Percentiles rank a stretch among this genome's conserved stretches.
Evolutionary conservation across 2,888 invertebrate genomes (phyloP).

Genomic region (Acrobasis suavella): DNA sequence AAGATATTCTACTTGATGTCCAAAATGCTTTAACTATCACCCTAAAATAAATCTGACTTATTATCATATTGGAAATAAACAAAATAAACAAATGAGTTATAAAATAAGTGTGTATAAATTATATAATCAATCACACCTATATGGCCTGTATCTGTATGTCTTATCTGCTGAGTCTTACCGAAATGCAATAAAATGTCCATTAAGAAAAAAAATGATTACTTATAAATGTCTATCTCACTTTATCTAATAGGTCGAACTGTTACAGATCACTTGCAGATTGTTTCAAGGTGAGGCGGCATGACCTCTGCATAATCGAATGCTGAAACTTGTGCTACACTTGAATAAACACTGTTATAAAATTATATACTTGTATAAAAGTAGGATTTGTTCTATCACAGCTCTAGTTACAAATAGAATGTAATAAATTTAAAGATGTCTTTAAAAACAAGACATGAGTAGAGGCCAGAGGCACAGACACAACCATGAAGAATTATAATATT

Average conservation of each 20-base stretch:
- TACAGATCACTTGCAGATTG: slow-evolving; percentile 31
- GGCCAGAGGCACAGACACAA: slow-evolving; percentile 43
- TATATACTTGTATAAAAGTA: slow-evolving; percentile 8
- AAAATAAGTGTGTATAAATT: background rate
- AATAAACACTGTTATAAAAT: slow-evolving; percentile 18
- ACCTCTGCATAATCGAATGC: slow-evolving; percentile 50
- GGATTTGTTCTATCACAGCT: slow-evolving; percentile 38
- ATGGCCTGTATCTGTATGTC: too few relatives aligned
- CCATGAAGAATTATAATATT: slow-evolving; percentile 26
- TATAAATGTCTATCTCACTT: slow-evolving; percentile 21
- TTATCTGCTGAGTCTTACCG: background rate
- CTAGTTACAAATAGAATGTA: slow-evolving; percentile 1
- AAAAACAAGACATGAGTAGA: background rate
- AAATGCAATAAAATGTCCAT: slow-evolving; percentile 18
- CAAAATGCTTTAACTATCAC: background rate
- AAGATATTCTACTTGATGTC: background rate
- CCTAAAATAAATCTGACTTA: background rate
- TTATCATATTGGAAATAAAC: background rate
- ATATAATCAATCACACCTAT: slow-evolving; percentile 8
- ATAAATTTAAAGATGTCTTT: background rate
- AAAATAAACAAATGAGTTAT: slow-evolving; percentile 1
- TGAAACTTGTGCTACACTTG: slow-evolving; percentile 30
- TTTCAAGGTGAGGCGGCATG: slow-evolving; percentile 49
- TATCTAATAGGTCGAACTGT: slow-evolving; percentile 24
- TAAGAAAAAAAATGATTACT: slow-evolving; percentile 6